These are phyloP conservation scores for Drosophila histrio DNA, from an alignment of 2,888 invertebrate species.

Conservation along the genomic window DNA sequence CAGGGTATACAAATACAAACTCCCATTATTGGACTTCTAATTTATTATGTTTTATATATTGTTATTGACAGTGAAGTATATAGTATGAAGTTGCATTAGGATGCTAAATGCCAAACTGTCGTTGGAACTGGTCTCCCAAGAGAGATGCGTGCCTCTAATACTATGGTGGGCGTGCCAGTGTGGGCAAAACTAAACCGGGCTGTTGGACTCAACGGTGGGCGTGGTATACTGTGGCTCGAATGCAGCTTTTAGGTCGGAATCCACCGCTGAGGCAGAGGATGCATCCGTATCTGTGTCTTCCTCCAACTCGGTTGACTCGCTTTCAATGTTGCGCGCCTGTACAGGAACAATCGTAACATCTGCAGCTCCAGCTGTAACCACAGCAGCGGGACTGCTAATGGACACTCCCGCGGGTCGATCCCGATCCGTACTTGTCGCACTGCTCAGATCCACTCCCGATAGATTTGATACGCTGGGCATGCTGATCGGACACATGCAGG, in stretches of 20 bases:
- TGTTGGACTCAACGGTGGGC: constrained; percentile 47
- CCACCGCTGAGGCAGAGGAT: constrained; percentile 1
- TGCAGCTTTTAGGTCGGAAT: not conserved
- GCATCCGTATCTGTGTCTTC: constrained; percentile 27
- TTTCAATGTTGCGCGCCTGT: constrained; percentile 54
- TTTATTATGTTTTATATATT: not conserved
- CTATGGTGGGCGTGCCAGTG: constrained; percentile 16
- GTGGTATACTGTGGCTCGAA: constrained; percentile 43
- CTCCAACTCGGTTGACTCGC: constrained; percentile 25
- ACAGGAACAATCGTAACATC: constrained; percentile 19
- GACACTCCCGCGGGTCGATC: constrained; percentile 36
- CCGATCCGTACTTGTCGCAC: constrained; percentile 26
- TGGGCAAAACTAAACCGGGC: constrained; percentile 33
- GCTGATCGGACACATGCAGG: constrained; percentile 83
- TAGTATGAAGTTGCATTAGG: not conserved
- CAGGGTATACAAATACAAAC: too few relatives aligned
- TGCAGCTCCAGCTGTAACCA: constrained; percentile 3
- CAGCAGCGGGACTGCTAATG: constrained; percentile 4
- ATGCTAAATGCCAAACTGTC: constrained; percentile 27
- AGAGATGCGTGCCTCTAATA: constrained; percentile 22
- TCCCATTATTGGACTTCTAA: not conserved
- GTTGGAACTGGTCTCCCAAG: constrained; percentile 17
- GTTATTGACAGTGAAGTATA: constrained; percentile 19
- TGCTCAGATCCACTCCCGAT: constrained; percentile 1
- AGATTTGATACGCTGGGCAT: constrained; percentile 53